phyloP scores from a whole-genome alignment of 2,113 vertebrate species.

The Lethenteron camtschaticum region DNA sequence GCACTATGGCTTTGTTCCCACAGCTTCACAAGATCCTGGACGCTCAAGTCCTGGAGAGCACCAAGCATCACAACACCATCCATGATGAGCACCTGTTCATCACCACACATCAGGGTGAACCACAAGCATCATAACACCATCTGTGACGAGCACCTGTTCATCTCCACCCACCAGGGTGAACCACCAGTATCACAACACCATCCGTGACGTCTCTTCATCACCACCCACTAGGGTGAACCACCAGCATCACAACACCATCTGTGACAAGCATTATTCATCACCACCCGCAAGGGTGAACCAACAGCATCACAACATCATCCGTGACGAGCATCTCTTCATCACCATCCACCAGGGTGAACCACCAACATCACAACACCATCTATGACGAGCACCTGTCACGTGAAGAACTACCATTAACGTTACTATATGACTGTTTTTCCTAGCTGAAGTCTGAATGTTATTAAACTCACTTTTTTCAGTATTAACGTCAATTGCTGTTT shows the following conservation, averaged over 20 bases:
- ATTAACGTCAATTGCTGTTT: too few relatives aligned
- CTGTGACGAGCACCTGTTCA: constrained; percentile 74
- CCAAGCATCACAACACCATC: constrained; percentile 64
- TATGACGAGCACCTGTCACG: too few relatives aligned
- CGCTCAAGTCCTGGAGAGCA: constrained; percentile 70
- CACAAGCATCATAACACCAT: background rate
- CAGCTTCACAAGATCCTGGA: constrained; percentile 65
- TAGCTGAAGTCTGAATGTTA: too few relatives aligned
- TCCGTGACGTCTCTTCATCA: constrained; percentile 25
- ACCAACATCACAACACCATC: background rate
- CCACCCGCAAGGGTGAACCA: constrained; percentile 74
- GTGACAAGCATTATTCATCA: constrained; percentile 87
- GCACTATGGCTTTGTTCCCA: constrained; percentile 14
- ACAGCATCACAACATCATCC: background rate
- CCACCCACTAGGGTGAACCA: constrained; percentile 74
- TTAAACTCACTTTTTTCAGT: too few relatives aligned
- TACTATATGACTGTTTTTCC: too few relatives aligned
- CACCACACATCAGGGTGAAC: constrained; percentile 79
- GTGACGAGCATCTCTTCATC: constrained; percentile 22
- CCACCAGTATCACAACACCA: background rate
- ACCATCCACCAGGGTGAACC: constrained; percentile 78
- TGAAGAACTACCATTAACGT: too few relatives aligned
- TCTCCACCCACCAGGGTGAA: constrained; percentile 88
- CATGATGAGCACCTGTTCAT: constrained; percentile 31
- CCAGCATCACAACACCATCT: background rate